phyloP scores from a whole-genome alignment of 1,140 invertebrate genomes.

The Ceratosolen solmsi region DNA sequence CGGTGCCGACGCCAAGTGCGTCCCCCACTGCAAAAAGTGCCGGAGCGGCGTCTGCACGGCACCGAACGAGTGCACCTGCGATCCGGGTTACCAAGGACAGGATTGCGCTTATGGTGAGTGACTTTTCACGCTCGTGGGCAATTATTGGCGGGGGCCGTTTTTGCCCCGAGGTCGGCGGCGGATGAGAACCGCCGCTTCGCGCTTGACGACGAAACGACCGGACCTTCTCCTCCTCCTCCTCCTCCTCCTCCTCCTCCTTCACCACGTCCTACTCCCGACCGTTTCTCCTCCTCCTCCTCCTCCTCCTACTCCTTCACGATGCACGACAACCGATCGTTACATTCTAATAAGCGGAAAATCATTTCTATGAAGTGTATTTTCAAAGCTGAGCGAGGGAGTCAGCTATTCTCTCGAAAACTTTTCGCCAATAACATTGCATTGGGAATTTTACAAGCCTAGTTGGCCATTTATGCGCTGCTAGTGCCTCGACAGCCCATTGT shows the following conservation, averaged over 20 bases:
- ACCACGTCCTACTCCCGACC: too few species aligned
- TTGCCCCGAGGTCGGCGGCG: neutral
- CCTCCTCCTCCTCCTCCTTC: too few species aligned
- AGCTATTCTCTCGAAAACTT: too few species aligned
- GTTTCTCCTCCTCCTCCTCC: too few species aligned
- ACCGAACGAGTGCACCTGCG: conserved; percentile 74
- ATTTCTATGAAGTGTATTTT: neutral
- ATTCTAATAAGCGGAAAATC: neutral
- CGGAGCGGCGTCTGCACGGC: conserved; percentile 68
- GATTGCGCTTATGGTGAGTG: conserved; percentile 63
- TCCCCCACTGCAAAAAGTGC: conserved; percentile 64
- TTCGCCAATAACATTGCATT: too few species aligned
- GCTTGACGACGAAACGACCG: neutral
- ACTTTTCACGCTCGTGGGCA: neutral
- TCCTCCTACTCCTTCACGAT: too few species aligned
- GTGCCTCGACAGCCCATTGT: too few species aligned
- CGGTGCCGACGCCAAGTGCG: conserved; percentile 55
- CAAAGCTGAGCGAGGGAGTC: too few species aligned
- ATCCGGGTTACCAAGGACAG: conserved; percentile 70
- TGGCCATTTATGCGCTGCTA: too few species aligned
- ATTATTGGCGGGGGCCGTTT: neutral
- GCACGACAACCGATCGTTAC: neutral
- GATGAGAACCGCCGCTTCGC: neutral
- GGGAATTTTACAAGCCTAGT: too few species aligned
- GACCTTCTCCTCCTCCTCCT: too few species aligned